phyloP scores from a whole-genome alignment of 2,797 vertebrate species.

The Eulemur coronatus region DNA sequence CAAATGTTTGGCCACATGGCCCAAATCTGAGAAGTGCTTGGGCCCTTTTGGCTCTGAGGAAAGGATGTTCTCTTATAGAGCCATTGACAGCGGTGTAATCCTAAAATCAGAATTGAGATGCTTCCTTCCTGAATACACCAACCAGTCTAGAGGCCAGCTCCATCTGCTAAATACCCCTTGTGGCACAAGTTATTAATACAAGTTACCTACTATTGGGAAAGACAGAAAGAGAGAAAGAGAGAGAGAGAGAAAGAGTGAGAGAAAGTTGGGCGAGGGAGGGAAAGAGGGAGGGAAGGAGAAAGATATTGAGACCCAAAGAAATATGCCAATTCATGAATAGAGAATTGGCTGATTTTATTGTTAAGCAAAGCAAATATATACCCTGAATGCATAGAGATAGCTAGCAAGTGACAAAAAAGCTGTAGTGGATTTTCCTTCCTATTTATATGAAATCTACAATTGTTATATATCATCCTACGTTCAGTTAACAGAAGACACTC shows the following conservation, averaged over 20 bases:
- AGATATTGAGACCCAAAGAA: background rate
- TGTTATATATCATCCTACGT: background rate
- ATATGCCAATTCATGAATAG: background rate
- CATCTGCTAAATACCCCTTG: background rate
- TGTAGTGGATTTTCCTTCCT: background rate
- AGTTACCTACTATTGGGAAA: background rate
- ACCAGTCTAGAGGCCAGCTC: background rate
- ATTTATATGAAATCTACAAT: background rate
- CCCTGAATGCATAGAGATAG: too few relatives aligned
- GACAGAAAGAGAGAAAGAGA: background rate
- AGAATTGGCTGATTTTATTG: background rate
- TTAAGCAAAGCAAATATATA: background rate
- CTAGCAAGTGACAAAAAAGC: background rate
- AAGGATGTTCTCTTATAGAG: background rate
- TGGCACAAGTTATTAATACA: background rate
- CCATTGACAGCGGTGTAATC: background rate
- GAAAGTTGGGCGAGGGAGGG: fast-evolving
- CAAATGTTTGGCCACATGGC: background rate
- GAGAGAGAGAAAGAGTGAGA: background rate
- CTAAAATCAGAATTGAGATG: background rate
- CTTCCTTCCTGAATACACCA: background rate
- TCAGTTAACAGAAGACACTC: background rate
- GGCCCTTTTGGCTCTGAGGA: background rate
- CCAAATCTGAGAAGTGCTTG: background rate
- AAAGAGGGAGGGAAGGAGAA: too few relatives aligned